Percentiles rank a stretch among this genome's conserved stretches.
These are phyloP conservation scores for Sebastes diploproa DNA, from an alignment of 2,797 vertebrate species.

Conservation along the genomic window DNA sequence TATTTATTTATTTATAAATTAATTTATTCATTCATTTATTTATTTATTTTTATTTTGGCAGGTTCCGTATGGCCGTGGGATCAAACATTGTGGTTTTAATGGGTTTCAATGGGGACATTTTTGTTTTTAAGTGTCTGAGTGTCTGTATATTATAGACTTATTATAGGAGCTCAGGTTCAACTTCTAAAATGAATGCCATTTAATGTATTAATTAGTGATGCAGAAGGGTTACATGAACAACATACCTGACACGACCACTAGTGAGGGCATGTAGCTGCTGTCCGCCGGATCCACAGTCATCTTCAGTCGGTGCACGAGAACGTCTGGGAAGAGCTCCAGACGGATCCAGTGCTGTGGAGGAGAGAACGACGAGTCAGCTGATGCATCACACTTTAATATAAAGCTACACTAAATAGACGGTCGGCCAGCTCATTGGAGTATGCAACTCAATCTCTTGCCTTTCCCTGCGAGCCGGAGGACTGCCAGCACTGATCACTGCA, in stretches of 20 bases:
- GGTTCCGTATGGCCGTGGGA: no score
- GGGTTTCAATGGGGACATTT: no score
- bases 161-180: neutral
- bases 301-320: slow-evolving; percentile 94
- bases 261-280: slow-evolving; percentile 99
- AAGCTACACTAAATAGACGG: neutral
- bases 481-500: slow-evolving; percentile 97
- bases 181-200: neutral
- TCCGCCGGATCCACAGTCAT: slow-evolving; percentile 97
- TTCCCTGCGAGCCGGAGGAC: slow-evolving; percentile 97
- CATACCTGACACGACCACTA: slow-evolving; percentile 95
- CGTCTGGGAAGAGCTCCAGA: slow-evolving; percentile 95
- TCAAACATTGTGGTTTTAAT: neutral
- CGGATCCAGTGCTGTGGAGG: slow-evolving; percentile 94
- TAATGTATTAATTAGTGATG: neutral
- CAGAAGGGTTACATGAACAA: neutral
- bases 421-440: neutral
- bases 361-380: neutral
- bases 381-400: neutral
- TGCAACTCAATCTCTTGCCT: slow-evolving; percentile 78
- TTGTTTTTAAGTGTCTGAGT: no score
- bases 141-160: neutral
- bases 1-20: no score
- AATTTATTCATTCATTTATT: no score
- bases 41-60: no score